Conservation (phyloP, 1,140 invertebrate species). For the Hydropsyche tenuis region DNA sequence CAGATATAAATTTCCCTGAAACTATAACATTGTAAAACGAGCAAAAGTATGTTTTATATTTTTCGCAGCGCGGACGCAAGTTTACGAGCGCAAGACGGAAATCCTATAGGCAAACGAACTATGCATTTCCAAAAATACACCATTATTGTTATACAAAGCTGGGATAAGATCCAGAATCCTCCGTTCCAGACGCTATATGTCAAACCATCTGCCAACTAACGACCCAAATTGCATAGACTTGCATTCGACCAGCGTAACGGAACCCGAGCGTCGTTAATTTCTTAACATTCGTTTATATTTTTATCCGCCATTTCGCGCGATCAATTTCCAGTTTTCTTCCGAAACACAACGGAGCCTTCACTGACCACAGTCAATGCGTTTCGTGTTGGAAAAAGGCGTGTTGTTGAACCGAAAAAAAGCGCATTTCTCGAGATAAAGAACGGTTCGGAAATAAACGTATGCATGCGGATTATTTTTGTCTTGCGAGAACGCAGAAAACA, state of each 20-base stretch:
- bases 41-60: too few relatives aligned
- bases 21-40: too few relatives aligned
- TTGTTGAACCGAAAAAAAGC: not conserved
- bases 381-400: not conserved
- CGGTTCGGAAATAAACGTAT: not conserved
- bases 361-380: not conserved
- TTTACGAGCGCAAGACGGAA: not conserved
- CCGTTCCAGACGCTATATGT: conserved; percentile 38
- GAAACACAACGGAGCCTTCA: not conserved
- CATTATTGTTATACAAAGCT: conserved; percentile 37
- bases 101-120: not conserved
- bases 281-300: too few relatives aligned
- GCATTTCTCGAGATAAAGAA: not conserved
- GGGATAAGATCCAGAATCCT: conserved; percentile 39
- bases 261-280: too few relatives aligned
- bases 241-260: conserved; percentile 3
- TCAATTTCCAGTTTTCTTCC: too few relatives aligned
- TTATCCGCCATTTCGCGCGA: too few relatives aligned
- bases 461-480: conserved; percentile 10
- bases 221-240: conserved; percentile 35
- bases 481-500: not conserved
- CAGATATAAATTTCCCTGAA: too few relatives aligned
- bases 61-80: too few relatives aligned
- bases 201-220: conserved; percentile 40
- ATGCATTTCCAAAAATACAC: conserved; percentile 30